Percentiles rank a stretch among this genome's conserved stretches.
Conservation (phyloP, 2,113 vertebrate genomes). For the Terrapene triunguis region DNA sequence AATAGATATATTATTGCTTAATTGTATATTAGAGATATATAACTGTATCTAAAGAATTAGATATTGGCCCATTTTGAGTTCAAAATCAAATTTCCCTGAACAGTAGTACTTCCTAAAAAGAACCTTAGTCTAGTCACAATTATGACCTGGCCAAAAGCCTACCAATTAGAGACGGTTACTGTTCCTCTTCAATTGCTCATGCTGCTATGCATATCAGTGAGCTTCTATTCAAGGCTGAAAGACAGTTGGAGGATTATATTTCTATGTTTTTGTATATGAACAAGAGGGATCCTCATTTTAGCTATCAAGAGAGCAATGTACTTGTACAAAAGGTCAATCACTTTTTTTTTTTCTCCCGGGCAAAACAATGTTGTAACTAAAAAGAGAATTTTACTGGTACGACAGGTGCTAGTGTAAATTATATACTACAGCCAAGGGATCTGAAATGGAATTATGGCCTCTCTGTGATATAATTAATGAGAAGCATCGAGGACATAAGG, state of each 20-base stretch:
- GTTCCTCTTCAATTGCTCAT: too few species aligned
- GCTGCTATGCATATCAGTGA: too few species aligned
- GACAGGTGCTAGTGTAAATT: neutral
- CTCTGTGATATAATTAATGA: constrained; percentile 10
- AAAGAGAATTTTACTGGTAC: neutral
- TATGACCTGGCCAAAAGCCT: too few species aligned
- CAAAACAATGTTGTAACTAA: neutral
- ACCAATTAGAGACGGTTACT: too few species aligned
- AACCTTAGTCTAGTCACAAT: too few species aligned
- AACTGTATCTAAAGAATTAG: too few species aligned
- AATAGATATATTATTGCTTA: too few species aligned
- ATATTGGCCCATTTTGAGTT: too few species aligned
- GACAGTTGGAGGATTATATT: neutral
- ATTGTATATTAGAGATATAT: too few species aligned
- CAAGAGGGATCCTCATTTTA: neutral
- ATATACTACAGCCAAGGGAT: neutral
- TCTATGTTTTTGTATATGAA: neutral
- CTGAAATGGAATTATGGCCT: neutral
- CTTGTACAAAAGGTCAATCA: constrained; percentile 8
- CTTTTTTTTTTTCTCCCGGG: neutral
- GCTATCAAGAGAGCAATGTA: neutral
- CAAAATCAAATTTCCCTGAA: too few species aligned
- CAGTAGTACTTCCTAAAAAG: too few species aligned
- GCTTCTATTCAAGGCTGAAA: too few species aligned
- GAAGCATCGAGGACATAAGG: neutral